Evolutionary conservation across 2,888 invertebrate species (phyloP).

Genomic region (Notodonta dromedarius): DNA sequence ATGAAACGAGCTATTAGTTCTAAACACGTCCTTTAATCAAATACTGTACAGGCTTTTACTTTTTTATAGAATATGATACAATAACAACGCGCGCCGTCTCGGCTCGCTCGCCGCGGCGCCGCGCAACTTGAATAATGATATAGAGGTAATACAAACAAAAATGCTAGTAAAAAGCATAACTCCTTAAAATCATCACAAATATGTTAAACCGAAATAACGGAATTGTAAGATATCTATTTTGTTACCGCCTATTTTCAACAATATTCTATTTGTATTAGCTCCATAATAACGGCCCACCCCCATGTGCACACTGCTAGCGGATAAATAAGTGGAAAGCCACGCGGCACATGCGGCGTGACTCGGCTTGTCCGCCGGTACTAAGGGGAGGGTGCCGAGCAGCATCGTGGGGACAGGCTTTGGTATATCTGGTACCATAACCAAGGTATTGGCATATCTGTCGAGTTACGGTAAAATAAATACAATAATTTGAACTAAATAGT

Average conservation of each 20-base stretch:
- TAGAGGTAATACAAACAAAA: background rate
- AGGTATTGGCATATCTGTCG: background rate
- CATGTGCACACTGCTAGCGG: background rate
- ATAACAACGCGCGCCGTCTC: conserved; percentile 48
- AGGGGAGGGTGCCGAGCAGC: too few relatives aligned
- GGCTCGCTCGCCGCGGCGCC: conserved; percentile 15
- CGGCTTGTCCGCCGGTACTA: too few relatives aligned
- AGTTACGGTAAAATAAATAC: background rate
- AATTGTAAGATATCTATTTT: background rate
- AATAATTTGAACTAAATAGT: background rate
- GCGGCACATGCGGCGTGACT: too few relatives aligned
- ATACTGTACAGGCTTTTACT: conserved; percentile 81
- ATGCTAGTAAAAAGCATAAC: background rate
- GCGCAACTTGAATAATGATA: background rate
- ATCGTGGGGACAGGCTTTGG: too few relatives aligned
- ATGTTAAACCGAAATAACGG: too few relatives aligned
- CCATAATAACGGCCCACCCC: background rate
- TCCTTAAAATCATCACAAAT: too few relatives aligned
- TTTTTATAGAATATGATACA: conserved; percentile 68
- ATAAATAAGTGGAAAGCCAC: too few relatives aligned
- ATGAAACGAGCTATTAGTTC: conserved; percentile 40
- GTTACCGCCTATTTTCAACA: too few relatives aligned
- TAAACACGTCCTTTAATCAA: conserved; percentile 81
- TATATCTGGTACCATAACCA: too few relatives aligned
- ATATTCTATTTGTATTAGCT: background rate